phyloP scores from a whole-genome alignment of 2,888 invertebrate genomes.

The Tillus elongatus region DNA sequence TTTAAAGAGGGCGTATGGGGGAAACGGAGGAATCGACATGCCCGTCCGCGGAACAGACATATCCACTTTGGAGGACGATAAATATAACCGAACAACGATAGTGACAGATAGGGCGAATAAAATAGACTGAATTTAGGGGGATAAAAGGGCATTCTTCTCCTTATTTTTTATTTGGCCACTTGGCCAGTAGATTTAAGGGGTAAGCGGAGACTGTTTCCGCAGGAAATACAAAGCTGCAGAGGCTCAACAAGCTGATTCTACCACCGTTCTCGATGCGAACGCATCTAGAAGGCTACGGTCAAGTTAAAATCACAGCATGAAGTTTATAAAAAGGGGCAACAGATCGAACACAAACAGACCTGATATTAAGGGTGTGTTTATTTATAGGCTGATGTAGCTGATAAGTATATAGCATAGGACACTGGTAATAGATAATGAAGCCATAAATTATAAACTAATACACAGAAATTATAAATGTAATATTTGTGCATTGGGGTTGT shows the following conservation, averaged over 20 bases:
- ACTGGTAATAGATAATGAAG: no score
- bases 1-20: not conserved
- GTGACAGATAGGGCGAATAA: constrained; percentile 36
- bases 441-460: no score
- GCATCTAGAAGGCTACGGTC: no score
- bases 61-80: constrained; percentile 26
- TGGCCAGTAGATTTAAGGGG: constrained; percentile 33
- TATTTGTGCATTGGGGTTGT: no score
- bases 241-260: constrained; percentile 4
- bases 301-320: no score
- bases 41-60: constrained; percentile 18
- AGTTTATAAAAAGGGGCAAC: no score
- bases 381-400: no score
- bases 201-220: constrained; percentile 21
- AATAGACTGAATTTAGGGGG: constrained; percentile 33
- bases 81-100: constrained; percentile 34
- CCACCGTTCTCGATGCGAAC: no score
- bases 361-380: no score
- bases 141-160: constrained; percentile 32
- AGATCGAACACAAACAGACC: no score
- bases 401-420: no score
- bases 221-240: not conserved
- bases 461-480: no score
- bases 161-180: constrained; percentile 35
- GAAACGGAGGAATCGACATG: constrained; percentile 1